Conservation (phyloP, 2,113 vertebrate genomes). For the Cavia aperea region DNA sequence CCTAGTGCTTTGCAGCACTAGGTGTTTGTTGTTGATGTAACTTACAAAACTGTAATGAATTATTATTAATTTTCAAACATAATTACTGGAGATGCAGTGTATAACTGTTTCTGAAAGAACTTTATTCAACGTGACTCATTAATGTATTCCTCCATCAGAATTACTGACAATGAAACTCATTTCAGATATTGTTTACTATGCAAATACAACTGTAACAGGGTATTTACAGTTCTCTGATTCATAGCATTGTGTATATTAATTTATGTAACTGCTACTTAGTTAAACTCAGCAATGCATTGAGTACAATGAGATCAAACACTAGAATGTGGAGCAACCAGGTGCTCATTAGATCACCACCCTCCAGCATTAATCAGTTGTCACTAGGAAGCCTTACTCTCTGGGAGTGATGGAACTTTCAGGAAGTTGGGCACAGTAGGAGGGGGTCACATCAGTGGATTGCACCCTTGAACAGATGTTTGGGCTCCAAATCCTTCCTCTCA, state of each 20-base stretch:
- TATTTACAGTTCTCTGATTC: slow-evolving; percentile 21
- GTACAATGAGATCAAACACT: neutral
- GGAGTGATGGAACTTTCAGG: neutral
- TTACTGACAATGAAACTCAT: slow-evolving; percentile 42
- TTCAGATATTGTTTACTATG: slow-evolving; percentile 43
- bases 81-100: neutral
- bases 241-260: neutral
- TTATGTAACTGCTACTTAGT: neutral
- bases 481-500: neutral
- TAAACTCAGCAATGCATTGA: neutral
- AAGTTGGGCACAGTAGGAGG: neutral
- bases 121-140: slow-evolving; percentile 26
- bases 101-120: slow-evolving; percentile 22
- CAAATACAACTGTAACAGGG: slow-evolving; percentile 19
- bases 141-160: slow-evolving; percentile 22
- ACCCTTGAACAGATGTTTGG: too few species aligned
- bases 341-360: neutral
- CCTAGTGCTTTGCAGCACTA: neutral
- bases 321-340: neutral
- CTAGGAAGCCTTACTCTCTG: neutral
- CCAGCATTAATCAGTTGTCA: neutral
- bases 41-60: slow-evolving; percentile 32
- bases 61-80: slow-evolving; percentile 37
- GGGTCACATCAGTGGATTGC: neutral
- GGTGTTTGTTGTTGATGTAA: neutral